Base-by-base conservation (phyloP, 35 echinoderm and acorn worm genomes). In the Amphiura filiformis region DNA sequence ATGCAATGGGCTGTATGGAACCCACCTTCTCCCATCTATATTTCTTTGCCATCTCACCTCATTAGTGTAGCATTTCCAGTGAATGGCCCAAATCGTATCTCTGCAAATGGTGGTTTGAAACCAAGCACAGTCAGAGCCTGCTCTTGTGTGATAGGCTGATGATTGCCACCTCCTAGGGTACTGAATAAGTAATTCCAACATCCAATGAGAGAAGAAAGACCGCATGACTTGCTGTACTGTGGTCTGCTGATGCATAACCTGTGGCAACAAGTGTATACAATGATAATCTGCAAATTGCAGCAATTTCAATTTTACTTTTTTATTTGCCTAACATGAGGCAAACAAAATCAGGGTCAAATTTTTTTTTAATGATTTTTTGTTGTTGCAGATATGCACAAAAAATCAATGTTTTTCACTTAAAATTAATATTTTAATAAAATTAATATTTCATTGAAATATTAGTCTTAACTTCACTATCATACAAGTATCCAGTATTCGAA, bases 161-260 rank as follows among this genome's bases (percentile, higher is more conserved):
- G 80, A 35, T 57, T 86, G 36, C 93, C 93, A 35, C 31, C 64
- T 36, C 93, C 93, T 18, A 94, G 78, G 78, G 93, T 91, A 23
- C 83, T 87, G 57, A 87, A 94, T 34, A 94, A 41, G 64, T 91
- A 94, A 76, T 94, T 94, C 93, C 93, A 94, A 79, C 93, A 94
- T 13, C 88, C 90, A 3, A 94, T 84, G 32, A 94, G 65, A 26
- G 93, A 94, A 34, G 93, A 94, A 26, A 94, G 78, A 13, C 93
- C 93, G 82, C 93, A 94, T 12, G 93, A 94, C 39, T 94, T 94
- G 84, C 84, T 91, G 88, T 94, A 94, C 37, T 94, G 93, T 14
- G 93, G 93, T 36, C 93, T 23, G 22, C 88, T 87, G 3, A 94
- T 91, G 65, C 93, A 94, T 33, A 87, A 91, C 93, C 93, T 94